Evolutionary conservation across 1,140 invertebrate genomes (phyloP), one percentile per base, ranked within the genome.

Genomic region (Drosophila pachea): DNA sequence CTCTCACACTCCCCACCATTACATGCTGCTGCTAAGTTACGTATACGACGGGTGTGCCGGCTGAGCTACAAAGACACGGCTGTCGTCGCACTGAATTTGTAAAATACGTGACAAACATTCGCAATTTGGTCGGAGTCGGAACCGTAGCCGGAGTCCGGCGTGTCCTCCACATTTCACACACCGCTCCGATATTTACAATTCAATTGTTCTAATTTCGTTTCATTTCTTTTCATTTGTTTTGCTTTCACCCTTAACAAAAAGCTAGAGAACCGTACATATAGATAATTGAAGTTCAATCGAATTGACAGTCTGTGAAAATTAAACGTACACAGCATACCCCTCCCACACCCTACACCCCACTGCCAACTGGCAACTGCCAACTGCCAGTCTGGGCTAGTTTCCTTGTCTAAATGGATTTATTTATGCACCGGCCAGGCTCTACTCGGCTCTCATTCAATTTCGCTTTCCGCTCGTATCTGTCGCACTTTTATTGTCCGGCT

Each of bases 101-200:
- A 86, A 86, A 86, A 86, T 86, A 86, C 81, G 81, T 86, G 81
- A 86, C 81, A 86, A 86, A 86, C 81, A 86, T 86, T 86, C 77
- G 54, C 82, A 86, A 86, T 86, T 86, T 75, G 70, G 67, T 77
- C 53, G 65, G 65, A 68, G 66, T 64, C 66, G 58, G 48, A 45
- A 16, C 49, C 63, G 47, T 14, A 63, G 66, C 55, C 66, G 58
- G 42, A 38, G 31, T 60, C 56, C 47, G 14, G 49, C 52, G 54
- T 50, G 55, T 48, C 48, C 32, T 22, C 72, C 11, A 12, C 42
- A 61, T 47, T 45, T 73, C 73, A 45, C 54, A 62, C 64, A 56
- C 38, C n/a, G 74, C 38, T 81, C 70, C 69, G 64, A 64, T 86
- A 86, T 86, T 86, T 86, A 86, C 81, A 86, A 86, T 86, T 86